phyloP scores from a whole-genome alignment of 92 coral and sea anemone genomes.

The Zoanthus solanderi region DNA sequence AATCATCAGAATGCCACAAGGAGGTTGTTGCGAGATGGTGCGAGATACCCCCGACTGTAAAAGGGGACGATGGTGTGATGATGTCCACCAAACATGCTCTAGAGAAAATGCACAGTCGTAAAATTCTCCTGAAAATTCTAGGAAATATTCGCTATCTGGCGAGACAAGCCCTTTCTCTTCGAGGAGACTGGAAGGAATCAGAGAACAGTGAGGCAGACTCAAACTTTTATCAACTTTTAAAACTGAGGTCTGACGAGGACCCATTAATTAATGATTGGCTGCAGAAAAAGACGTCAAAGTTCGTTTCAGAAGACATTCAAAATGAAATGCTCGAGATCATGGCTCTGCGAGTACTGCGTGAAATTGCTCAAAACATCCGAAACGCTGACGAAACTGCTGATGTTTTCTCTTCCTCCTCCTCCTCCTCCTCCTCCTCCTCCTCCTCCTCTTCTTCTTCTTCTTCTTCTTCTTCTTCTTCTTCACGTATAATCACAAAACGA shows the following conservation, averaged over 20 bases:
- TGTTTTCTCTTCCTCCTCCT: too few relatives aligned
- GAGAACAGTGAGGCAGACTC: neutral
- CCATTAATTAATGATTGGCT: neutral
- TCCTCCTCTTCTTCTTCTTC: too few relatives aligned
- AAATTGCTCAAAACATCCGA: conserved; percentile 1
- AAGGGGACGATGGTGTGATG: neutral
- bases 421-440: too few relatives aligned
- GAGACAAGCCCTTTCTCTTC: neutral
- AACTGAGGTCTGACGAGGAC: neutral
- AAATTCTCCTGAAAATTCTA: neutral
- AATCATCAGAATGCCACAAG: neutral
- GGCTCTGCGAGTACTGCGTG: conserved; percentile 14
- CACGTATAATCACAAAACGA: too few relatives aligned
- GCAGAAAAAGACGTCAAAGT: conserved; percentile 3
- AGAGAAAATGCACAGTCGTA: neutral
- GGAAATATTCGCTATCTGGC: neutral
- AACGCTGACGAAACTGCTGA: conserved; percentile 51
- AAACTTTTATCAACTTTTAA: neutral
- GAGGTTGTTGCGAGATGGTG: neutral
- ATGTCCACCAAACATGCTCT: neutral
- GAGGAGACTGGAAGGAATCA: neutral
- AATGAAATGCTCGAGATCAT: conserved; percentile 32
- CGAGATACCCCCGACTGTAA: neutral
- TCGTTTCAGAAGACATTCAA: conserved; percentile 9
- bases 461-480: too few relatives aligned